phyloP scores from a whole-genome alignment of 2,113 vertebrate species.

The Syngnathoides biaculeatus region DNA sequence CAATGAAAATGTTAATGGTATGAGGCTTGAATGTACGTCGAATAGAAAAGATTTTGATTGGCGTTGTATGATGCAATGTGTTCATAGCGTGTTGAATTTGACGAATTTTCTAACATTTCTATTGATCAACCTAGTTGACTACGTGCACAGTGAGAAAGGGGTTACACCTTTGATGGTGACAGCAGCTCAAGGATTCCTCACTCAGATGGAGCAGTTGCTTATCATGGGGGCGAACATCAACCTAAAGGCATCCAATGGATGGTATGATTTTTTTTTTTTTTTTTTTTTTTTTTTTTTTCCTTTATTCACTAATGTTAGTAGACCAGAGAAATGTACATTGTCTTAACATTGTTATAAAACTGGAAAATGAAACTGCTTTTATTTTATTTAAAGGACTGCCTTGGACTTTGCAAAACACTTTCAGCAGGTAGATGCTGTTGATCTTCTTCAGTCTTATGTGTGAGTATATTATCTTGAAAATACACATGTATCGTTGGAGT shows the following conservation, averaged over 20 bases:
- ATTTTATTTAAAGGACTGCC: constrained; percentile 78
- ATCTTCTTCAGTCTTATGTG: constrained; percentile 87
- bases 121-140: constrained; percentile 78
- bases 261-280: too few relatives aligned
- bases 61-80: neutral
- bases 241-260: constrained; percentile 86
- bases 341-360: neutral
- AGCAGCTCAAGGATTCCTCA: constrained; percentile 83
- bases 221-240: constrained; percentile 85
- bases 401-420: constrained; percentile 90
- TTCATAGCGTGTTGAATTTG: too few relatives aligned
- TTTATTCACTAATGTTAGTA: neutral
- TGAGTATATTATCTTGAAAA: constrained; percentile 53
- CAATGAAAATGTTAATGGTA: constrained; percentile 88
- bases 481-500: neutral
- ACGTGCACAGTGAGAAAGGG: constrained; percentile 87
- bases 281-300: too few relatives aligned
- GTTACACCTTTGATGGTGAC: constrained; percentile 87
- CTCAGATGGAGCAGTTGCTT: constrained; percentile 87
- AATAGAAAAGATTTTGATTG: neutral
- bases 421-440: constrained; percentile 82
- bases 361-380: neutral
- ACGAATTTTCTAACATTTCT: neutral
- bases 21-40: constrained; percentile 25
- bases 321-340: neutral